A percentile compares a stretch with the other conserved stretches of the same genome.
phyloP scores from a whole-genome alignment of 2,113 vertebrate species.

The Circaetus cinerascens region DNA sequence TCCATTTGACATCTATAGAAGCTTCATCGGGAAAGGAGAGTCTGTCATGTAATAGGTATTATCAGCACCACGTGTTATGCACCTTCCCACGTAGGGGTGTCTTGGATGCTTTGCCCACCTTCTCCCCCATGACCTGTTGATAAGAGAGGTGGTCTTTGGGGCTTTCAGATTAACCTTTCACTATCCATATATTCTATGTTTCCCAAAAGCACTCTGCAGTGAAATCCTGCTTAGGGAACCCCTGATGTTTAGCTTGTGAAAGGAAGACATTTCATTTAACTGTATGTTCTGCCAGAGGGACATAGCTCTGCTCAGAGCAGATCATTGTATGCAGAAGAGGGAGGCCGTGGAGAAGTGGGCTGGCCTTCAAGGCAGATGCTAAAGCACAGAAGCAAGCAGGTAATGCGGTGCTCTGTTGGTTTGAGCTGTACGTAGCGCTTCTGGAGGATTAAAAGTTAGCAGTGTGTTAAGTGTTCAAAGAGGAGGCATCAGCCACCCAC shows the following conservation, averaged over 20 bases:
- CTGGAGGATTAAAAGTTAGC: background rate
- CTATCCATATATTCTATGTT: background rate
- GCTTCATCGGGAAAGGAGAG: background rate
- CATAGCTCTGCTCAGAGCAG: background rate
- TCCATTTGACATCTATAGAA: background rate
- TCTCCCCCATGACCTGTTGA: background rate
- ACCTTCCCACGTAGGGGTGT: background rate
- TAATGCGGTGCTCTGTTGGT: fast-evolving
- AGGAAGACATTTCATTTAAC: background rate
- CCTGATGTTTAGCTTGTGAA: background rate
- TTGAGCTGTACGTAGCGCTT: background rate
- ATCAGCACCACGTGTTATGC: background rate
- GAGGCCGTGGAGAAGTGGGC: background rate
- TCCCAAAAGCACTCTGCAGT: background rate
- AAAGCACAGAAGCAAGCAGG: background rate
- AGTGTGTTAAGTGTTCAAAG: background rate
- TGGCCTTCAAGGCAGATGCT: background rate
- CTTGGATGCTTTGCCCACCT: background rate
- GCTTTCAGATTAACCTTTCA: background rate
- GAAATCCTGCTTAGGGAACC: background rate
- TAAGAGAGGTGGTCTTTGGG: background rate
- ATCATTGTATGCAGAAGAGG: background rate
- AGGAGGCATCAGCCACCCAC: background rate
- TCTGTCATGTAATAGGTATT: fast-evolving
- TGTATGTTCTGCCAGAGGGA: background rate